Conservation (phyloP, 1,140 invertebrate genomes). For the Orius insidiosus region DNA sequence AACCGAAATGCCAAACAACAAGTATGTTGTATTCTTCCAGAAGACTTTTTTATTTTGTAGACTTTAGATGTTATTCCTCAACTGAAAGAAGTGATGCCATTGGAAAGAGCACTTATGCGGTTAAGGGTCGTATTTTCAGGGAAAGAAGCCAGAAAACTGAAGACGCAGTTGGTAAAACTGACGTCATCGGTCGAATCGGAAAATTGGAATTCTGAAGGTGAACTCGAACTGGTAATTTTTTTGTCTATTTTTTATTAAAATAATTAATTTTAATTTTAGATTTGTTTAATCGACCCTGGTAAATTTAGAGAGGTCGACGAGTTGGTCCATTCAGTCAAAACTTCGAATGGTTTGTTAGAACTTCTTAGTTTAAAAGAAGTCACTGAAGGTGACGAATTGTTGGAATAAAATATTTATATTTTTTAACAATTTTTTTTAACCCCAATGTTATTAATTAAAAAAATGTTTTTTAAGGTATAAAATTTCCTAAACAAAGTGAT, state of each 20-base stretch:
- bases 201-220: constrained; percentile 49
- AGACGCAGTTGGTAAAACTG: constrained; percentile 56
- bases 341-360: constrained; percentile 72
- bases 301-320: constrained; percentile 77
- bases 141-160: constrained; percentile 63
- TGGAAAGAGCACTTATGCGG: constrained; percentile 93
- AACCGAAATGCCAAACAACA: constrained; percentile 93
- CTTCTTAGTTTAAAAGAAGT: constrained; percentile 84
- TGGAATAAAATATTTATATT: constrained; percentile 25
- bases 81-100: constrained; percentile 68
- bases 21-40: no score
- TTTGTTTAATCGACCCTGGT: constrained; percentile 84
- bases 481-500: constrained; percentile 33
- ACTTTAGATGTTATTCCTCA: constrained; percentile 87
- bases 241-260: no score
- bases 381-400: constrained; percentile 69
- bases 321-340: constrained; percentile 64
- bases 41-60: no score
- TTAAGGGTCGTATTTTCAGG: constrained; percentile 53
- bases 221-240: no score
- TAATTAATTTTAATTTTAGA: no score
- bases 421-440: background rate
- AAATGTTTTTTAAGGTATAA: background rate
- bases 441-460: constrained; percentile 4
- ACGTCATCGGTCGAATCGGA: constrained; percentile 61